phyloP scores from a whole-genome alignment of 2,888 invertebrate genomes.

The Catocala sponsa region DNA sequence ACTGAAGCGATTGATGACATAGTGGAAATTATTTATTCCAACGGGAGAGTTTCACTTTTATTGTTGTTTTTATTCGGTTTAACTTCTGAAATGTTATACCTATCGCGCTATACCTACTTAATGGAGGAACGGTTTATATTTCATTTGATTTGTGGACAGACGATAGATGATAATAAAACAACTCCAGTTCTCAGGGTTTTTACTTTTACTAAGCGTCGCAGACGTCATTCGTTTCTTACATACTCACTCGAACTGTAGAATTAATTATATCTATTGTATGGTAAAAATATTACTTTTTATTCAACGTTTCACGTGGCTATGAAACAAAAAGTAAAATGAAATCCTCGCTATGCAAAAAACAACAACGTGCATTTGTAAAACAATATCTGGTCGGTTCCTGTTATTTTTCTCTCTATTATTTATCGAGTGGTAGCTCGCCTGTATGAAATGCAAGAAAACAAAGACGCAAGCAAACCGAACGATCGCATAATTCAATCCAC shows the following conservation, averaged over 20 bases:
- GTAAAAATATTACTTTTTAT: constrained; percentile 4
- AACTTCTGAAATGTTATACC: constrained; percentile 69
- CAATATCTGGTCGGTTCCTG: constrained; percentile 1
- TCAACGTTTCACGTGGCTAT: neutral
- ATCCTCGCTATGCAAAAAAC: neutral
- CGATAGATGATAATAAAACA: constrained; percentile 36
- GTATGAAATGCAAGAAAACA: constrained; percentile 26
- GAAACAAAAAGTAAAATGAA: neutral
- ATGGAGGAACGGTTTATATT: constrained; percentile 44
- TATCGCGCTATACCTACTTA: constrained; percentile 44
- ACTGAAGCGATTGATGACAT: constrained; percentile 81
- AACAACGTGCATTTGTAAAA: neutral
- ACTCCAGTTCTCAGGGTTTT: constrained; percentile 22
- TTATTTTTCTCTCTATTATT: constrained; percentile 6
- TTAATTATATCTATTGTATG: constrained; percentile 28
- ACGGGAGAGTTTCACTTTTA: constrained; percentile 65
- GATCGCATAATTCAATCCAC: constrained; percentile 61
- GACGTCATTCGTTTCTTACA: constrained; percentile 23
- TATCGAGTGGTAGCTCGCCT: constrained; percentile 4
- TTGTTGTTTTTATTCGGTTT: constrained; percentile 63
- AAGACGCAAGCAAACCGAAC: constrained; percentile 54
- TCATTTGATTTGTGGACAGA: constrained; percentile 45
- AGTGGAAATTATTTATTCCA: constrained; percentile 76
- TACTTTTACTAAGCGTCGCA: constrained; percentile 18
- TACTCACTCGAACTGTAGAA: constrained; percentile 3